A percentile compares a stretch with the other conserved stretches of the same genome.
Conservation (phyloP, 2,888 invertebrate species). For the Dynastes tityus region DNA sequence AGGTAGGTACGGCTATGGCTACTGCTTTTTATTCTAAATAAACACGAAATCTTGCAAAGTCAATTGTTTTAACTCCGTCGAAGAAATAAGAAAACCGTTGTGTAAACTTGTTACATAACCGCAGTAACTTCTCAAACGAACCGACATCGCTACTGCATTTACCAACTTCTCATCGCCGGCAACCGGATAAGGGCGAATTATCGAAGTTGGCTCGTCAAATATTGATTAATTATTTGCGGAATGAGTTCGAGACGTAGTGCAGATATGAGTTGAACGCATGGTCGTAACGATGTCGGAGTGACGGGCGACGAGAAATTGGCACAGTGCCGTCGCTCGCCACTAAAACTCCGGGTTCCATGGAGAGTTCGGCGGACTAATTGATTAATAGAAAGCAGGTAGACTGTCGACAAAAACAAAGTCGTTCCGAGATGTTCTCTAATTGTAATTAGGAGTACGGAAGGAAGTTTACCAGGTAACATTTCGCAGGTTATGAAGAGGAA, state of each 20-base stretch:
- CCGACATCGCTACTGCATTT: not conserved
- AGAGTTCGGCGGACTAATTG: conserved; percentile 27
- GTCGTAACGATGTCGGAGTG: not conserved
- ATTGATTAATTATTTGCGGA: conserved; percentile 31
- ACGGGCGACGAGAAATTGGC: conserved; percentile 8
- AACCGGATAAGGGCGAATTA: conserved; percentile 3
- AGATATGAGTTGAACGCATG: conserved; percentile 28
- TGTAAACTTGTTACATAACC: conserved; percentile 5
- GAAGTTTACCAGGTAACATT: not conserved
- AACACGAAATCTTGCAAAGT: no score
- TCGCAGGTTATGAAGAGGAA: not conserved
- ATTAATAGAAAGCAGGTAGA: conserved; percentile 5
- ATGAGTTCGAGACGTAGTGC: not conserved
- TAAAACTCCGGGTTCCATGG: not conserved
- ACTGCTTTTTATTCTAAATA: no score
- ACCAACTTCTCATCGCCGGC: not conserved
- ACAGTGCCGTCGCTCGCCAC: not conserved
- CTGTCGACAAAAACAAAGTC: conserved; percentile 8
- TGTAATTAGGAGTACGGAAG: conserved; percentile 6
- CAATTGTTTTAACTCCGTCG: no score
- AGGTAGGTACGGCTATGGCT: no score
- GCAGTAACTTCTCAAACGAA: not conserved
- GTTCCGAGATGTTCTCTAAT: conserved; percentile 3
- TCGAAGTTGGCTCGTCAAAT: conserved; percentile 27
- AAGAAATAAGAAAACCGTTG: not conserved